A percentile compares a stretch with the other conserved stretches of the same genome.
Conservation (phyloP, 1,140 invertebrate species). For the Metopolophium dirhodum region DNA sequence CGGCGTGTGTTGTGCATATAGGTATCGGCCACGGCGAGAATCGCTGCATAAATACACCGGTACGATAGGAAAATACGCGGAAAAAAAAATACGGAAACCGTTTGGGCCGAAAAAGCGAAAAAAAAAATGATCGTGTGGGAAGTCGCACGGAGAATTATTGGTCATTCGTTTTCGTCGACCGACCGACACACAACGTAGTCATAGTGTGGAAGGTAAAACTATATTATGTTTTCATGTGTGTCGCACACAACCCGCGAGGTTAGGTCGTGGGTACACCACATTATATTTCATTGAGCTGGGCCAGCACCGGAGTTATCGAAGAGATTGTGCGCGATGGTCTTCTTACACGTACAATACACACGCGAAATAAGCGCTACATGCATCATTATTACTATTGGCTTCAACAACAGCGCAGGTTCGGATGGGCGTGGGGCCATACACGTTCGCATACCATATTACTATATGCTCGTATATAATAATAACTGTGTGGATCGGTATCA, state of each 20-base stretch:
- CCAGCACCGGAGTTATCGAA: background rate
- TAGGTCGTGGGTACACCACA: too few relatives aligned
- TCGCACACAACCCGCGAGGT: background rate
- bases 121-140: background rate
- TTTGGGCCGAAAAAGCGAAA: background rate
- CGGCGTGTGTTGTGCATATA: background rate
- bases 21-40: background rate
- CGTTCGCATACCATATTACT: background rate
- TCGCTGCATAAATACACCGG: background rate
- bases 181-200: too few relatives aligned
- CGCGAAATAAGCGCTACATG: background rate
- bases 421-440: background rate
- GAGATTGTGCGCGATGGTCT: background rate
- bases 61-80: background rate
- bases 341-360: too few relatives aligned
- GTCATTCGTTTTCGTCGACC: background rate
- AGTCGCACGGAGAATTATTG: conserved; percentile 37
- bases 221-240: background rate
- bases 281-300: too few relatives aligned
- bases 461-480: background rate
- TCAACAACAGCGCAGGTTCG: background rate
- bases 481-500: background rate
- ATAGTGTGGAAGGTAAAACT: background rate
- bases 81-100: background rate
- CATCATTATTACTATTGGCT: background rate